Evolutionary conservation across 2,797 vertebrate genomes (phyloP).

Genomic region (Hyperoplus lanceolatus): DNA sequence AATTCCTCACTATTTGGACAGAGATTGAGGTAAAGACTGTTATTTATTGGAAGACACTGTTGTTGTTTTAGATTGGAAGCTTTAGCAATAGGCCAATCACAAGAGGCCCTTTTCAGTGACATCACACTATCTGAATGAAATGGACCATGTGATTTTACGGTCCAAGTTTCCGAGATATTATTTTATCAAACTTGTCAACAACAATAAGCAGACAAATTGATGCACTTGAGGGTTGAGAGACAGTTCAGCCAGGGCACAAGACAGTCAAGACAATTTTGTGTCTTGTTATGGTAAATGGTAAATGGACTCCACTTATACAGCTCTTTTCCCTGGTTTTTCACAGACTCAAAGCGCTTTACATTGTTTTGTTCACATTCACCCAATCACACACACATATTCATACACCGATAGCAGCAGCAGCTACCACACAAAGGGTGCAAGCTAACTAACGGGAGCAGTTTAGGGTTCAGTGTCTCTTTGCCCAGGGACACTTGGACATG

Average conservation of each 20-base stretch:
- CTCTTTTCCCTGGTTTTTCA: too few species aligned
- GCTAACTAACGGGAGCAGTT: too few species aligned
- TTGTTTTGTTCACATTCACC: too few species aligned
- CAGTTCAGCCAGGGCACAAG: not conserved
- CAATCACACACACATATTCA: too few species aligned
- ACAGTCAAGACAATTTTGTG: not conserved
- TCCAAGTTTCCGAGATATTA: not conserved
- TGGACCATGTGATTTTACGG: not conserved
- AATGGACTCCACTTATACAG: too few species aligned
- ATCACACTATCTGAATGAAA: not conserved
- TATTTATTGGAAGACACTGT: not conserved
- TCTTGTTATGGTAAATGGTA: too few species aligned
- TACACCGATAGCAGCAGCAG: too few species aligned
- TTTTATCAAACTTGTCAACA: fast-evolving
- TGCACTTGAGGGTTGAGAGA: not conserved
- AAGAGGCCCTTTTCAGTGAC: not conserved
- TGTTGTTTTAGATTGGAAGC: constrained; percentile 1
- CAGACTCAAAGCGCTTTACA: too few species aligned
- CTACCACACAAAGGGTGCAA: too few species aligned
- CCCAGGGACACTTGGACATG: too few species aligned
- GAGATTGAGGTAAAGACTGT: not conserved
- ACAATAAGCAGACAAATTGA: not conserved
- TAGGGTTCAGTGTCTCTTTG: too few species aligned
- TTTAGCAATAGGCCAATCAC: not conserved
- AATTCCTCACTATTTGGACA: not conserved